Conservation (phyloP, 2,797 vertebrate genomes). For the Arrhamphus sclerolepis region DNA sequence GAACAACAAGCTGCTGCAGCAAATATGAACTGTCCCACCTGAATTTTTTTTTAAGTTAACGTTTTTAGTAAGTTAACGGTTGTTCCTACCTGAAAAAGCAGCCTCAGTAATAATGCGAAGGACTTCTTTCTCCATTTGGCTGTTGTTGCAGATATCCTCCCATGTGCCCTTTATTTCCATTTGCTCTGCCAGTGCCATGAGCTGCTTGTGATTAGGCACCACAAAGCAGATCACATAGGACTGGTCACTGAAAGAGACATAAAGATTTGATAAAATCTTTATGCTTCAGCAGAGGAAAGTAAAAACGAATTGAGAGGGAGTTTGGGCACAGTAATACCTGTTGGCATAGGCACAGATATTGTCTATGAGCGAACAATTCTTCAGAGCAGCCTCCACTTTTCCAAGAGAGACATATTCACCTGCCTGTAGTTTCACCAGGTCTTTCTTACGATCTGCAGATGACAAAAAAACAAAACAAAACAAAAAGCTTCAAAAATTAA, state of each 20-base stretch:
- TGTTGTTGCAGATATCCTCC: slow-evolving; percentile 92
- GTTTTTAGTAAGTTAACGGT: not conserved
- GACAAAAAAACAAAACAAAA: slow-evolving; percentile 9
- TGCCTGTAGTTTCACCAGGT: slow-evolving; percentile 95
- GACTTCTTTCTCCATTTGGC: slow-evolving; percentile 90
- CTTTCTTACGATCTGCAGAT: slow-evolving; percentile 94
- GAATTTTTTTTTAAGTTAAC: not conserved
- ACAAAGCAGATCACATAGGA: slow-evolving; percentile 97
- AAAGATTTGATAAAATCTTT: not conserved
- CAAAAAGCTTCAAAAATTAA: not conserved
- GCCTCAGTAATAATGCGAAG: slow-evolving; percentile 90
- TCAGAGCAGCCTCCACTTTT: slow-evolving; percentile 94
- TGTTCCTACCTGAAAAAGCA: slow-evolving; percentile 84
- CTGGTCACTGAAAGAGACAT: slow-evolving; percentile 84
- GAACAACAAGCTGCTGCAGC: not conserved
- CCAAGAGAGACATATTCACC: slow-evolving; percentile 98
- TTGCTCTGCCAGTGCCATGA: slow-evolving; percentile 85
- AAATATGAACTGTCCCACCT: slow-evolving; percentile 2
- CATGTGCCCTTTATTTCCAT: slow-evolving; percentile 85
- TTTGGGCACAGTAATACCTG: slow-evolving; percentile 80
- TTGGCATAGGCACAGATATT: slow-evolving; percentile 98
- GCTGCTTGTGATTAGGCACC: slow-evolving; percentile 96
- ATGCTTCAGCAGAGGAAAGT: not conserved
- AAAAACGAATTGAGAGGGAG: not conserved
- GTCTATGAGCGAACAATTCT: slow-evolving; percentile 93